phyloP scores from a whole-genome alignment of 2,113 vertebrate genomes.

The Taurulus bubalis region DNA sequence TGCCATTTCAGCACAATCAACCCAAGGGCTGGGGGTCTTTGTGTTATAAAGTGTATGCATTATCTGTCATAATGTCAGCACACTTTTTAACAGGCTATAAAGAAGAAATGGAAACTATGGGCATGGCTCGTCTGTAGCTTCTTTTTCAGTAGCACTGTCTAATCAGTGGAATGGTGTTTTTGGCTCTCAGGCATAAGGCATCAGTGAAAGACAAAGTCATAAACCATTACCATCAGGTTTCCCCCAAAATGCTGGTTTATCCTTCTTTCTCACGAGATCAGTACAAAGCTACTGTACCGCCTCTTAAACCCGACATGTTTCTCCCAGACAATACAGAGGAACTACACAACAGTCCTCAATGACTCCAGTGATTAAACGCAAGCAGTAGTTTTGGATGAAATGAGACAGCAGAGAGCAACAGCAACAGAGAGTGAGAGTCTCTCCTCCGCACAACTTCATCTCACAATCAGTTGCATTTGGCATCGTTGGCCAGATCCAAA shows the following conservation, averaged over 20 bases:
- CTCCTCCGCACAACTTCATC: slow-evolving; percentile 65
- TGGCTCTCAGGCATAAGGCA: slow-evolving; percentile 58
- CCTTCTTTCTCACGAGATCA: slow-evolving; percentile 73
- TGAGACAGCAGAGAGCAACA: slow-evolving; percentile 43
- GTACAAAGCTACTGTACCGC: slow-evolving; percentile 78
- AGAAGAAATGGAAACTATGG: slow-evolving; percentile 21
- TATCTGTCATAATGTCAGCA: slow-evolving; percentile 2
- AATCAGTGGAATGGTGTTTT: slow-evolving; percentile 70
- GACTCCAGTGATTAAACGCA: slow-evolving; percentile 75
- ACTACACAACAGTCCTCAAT: slow-evolving; percentile 67
- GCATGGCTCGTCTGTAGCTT: slow-evolving; percentile 1
- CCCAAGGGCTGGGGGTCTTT: not conserved
- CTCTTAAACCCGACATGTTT: slow-evolving; percentile 71
- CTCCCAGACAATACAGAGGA: slow-evolving; percentile 67
- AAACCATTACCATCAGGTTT: slow-evolving; percentile 76
- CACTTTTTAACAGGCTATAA: slow-evolving; percentile 14
- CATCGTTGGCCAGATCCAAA: slow-evolving; percentile 72
- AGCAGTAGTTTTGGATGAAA: slow-evolving; percentile 63
- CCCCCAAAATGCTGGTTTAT: slow-evolving; percentile 79
- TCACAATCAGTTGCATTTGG: slow-evolving; percentile 75
- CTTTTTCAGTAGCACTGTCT: slow-evolving; percentile 33
- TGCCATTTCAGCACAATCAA: slow-evolving; percentile 2
- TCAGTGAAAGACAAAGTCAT: slow-evolving; percentile 67
- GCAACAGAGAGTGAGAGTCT: slow-evolving; percentile 37
- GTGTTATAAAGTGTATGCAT: slow-evolving; percentile 4